Evolutionary conservation across 2,797 vertebrate genomes (phyloP).

Genomic region (Huso huso): DNA sequence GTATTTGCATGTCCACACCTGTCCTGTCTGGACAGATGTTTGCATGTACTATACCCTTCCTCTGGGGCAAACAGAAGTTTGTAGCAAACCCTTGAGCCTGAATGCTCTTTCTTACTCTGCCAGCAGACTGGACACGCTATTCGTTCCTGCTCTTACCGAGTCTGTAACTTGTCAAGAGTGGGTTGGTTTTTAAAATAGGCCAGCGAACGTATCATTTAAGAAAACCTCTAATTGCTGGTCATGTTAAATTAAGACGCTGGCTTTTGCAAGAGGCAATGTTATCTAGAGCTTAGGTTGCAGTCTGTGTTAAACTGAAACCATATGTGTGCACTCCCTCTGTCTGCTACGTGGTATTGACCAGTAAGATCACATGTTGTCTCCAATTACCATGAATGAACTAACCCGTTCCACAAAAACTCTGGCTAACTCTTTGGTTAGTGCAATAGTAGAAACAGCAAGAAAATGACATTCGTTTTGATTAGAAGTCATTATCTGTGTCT

Average conservation of each 20-base stretch:
- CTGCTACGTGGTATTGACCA: neutral
- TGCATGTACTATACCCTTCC: too few relatives aligned
- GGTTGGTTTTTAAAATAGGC: conserved; percentile 22
- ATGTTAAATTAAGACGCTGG: conserved; percentile 5
- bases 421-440: neutral
- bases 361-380: too few relatives aligned
- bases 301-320: conserved; percentile 23
- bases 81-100: too few relatives aligned
- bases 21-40: too few relatives aligned
- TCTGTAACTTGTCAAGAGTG: neutral
- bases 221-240: conserved; percentile 18
- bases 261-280: conserved; percentile 9
- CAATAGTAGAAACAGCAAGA: conserved; percentile 7
- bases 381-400: too few relatives aligned
- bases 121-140: too few relatives aligned
- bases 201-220: conserved; percentile 25
- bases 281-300: conserved; percentile 19
- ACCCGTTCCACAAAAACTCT: too few relatives aligned
- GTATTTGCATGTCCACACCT: too few relatives aligned
- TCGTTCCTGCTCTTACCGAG: too few relatives aligned
- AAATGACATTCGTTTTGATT: neutral
- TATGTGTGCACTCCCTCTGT: conserved; percentile 3
- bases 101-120: too few relatives aligned
- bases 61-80: too few relatives aligned
- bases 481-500: too few relatives aligned